These are phyloP conservation scores for Pinctada fucata DNA, from an alignment of 2,888 invertebrate genomes.

Conservation along the genomic window DNA sequence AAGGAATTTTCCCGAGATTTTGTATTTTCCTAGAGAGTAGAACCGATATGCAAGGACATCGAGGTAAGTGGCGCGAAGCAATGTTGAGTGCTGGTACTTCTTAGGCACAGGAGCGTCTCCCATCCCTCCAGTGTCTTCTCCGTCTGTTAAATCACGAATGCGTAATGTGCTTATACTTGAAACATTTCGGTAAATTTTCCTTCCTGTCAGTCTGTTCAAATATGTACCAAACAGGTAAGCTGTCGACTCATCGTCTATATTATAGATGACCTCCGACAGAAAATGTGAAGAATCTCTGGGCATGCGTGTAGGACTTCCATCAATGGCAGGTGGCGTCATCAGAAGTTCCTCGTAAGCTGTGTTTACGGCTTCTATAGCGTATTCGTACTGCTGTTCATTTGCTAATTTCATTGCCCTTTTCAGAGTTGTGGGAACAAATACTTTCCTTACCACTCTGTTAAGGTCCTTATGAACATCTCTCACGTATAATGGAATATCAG, in stretches of 20 bases:
- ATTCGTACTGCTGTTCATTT: background rate
- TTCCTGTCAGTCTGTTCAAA: background rate
- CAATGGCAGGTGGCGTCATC: background rate
- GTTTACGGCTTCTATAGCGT: background rate
- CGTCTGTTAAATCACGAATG: background rate
- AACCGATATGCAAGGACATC: background rate
- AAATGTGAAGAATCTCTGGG: background rate
- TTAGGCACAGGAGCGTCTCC: background rate
- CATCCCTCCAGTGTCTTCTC: background rate
- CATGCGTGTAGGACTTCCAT: background rate
- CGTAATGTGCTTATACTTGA: background rate
- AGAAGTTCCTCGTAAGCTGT: background rate
- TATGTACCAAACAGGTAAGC: background rate
- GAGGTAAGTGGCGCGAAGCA: background rate
- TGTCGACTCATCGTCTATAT: background rate
- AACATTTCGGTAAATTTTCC: background rate
- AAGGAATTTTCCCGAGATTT: background rate
- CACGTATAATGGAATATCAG: constrained; percentile 34
- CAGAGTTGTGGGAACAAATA: constrained; percentile 41
- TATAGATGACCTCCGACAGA: background rate
- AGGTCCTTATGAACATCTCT: constrained; percentile 14
- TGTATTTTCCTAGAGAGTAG: background rate
- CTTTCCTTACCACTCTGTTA: constrained; percentile 25
- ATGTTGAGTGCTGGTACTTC: background rate
- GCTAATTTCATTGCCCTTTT: constrained; percentile 32